Base-by-base conservation (phyloP, 2,113 vertebrate species). In the Crotophaga sulcirostris region DNA sequence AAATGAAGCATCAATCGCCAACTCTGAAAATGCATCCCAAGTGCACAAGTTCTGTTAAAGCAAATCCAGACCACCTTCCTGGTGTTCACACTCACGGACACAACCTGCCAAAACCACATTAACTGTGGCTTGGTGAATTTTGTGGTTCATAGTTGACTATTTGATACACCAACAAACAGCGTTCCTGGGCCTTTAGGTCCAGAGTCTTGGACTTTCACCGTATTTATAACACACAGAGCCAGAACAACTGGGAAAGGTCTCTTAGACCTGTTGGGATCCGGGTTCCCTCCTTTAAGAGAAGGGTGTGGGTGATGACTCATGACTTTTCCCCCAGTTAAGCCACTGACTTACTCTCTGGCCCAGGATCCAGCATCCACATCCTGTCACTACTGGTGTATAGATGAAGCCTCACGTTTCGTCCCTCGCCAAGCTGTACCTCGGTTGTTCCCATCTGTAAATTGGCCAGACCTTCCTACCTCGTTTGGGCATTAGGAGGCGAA, bases 401-500 rank as follows among this genome's bases (percentile, higher is more conserved):
- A 1, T 47, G 91, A 19, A 38, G 26, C 93, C 89, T 87, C 81
- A 0, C 3, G 13, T 40, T 78, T 66, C 40, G 14, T 84, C 80
- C 84, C 73, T 93, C 49, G 51, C 74, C 75, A 10, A 0, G 11
- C 47, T 59, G 89, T 92, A 81, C 95, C 86, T 94, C 11, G 4
- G 38, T 34, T 88, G 92, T 86, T 64, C 89, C 87, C 77, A 56
- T 40, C 74, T 92, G 49, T 73, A 59, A 90, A 85, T 67, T 87
- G 66, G 87, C 70, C 74, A 47, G 76, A 86, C 55, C 91, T 80
- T 96, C 87, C 95, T 96, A 96, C 90, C 79, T 91, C 93, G 19
- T 96, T 88, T 84, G 90, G 93, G 66, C 84, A 79, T 91, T 91
- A 91, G 62, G 66, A 91, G 94, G 89, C 91, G 89, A 69, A 96